Evolutionary conservation across 2,797 vertebrate species (phyloP), one percentile per base, ranked within the genome.

Genomic region (Acipenser ruthenus): DNA sequence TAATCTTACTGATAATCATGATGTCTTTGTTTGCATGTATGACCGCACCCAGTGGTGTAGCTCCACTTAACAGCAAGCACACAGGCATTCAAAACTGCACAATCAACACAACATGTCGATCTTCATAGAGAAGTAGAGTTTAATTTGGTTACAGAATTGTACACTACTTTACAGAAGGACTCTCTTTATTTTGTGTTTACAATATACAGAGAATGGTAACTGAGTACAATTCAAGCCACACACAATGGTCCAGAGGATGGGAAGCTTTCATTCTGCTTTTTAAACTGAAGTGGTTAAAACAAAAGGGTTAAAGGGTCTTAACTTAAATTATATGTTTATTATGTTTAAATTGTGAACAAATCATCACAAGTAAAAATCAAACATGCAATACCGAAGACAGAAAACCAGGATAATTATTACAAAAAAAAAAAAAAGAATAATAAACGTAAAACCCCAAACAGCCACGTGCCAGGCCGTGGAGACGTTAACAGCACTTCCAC

Each of bases 151-250:
- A 90, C 84, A 91, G 76, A 88, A 88, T 89, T 80, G 83, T 90
- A 90, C 87, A 87, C 85, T 89, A 91, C 87, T 91, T 87, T 91
- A 91, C 89, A 92, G 90, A 90, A 89, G 85, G 81, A 83, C 75
- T 82, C 80, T 85, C 81, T 80, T 72, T 80, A 50, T 78, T 10
- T 13, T n/a, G 11, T 55, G 63, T 68, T 65, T 67, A 65, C 60
- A 68, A 67, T 66, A 56, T 73, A 70, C 68, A 73, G 65, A 66
- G 13, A 58, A 58, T 5, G 12, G 55, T 13, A 11, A 58, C 55
- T 10, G 12, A 10, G 5, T 58, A 86, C 85, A 70, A 74, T 79
- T 84, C 71, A 83, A 84, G 83, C 85, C 84, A 87, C 86, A 89
- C 88, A 83, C 83, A 82, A 80, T 87, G 85, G 88, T 89, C 86